Evolutionary conservation across 2,113 vertebrate species (phyloP).

Genomic region (Alligator mississippiensis): DNA sequence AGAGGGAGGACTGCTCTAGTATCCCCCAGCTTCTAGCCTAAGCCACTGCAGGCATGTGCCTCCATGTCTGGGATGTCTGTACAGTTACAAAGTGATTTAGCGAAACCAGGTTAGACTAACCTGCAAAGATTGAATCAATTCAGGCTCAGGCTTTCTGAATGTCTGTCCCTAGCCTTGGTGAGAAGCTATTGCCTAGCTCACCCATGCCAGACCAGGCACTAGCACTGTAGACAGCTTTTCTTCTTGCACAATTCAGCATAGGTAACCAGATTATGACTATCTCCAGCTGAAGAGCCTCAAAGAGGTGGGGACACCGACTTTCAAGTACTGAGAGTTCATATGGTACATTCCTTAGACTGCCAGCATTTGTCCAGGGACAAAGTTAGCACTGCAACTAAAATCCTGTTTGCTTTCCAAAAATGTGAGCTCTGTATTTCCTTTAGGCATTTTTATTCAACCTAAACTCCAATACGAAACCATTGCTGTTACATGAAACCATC

Average conservation of each 20-base stretch:
- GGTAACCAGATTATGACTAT: background rate
- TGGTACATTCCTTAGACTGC: fast-evolving
- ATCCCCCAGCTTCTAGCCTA: too few relatives aligned
- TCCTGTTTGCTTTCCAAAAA: fast-evolving
- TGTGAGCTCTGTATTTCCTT: background rate
- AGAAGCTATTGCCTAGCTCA: background rate
- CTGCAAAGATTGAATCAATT: too few relatives aligned
- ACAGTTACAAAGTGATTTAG: too few relatives aligned
- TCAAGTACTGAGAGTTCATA: background rate
- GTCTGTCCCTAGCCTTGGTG: too few relatives aligned
- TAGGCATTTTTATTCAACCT: background rate
- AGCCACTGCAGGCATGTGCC: too few relatives aligned
- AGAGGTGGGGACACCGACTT: background rate
- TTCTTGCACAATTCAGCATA: background rate
- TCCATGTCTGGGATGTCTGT: too few relatives aligned
- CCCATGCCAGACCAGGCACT: background rate
- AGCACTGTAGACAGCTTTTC: background rate
- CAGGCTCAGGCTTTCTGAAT: too few relatives aligned
- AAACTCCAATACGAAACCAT: background rate
- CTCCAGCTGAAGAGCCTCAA: background rate
- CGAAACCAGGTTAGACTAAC: too few relatives aligned
- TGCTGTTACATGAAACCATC: background rate
- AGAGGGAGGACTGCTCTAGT: too few relatives aligned
- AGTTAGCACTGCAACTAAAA: background rate
- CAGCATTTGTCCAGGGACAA: fast-evolving